Evolutionary conservation across 2,888 invertebrate species (phyloP).

Genomic region (Philhelius pedissequus): DNA sequence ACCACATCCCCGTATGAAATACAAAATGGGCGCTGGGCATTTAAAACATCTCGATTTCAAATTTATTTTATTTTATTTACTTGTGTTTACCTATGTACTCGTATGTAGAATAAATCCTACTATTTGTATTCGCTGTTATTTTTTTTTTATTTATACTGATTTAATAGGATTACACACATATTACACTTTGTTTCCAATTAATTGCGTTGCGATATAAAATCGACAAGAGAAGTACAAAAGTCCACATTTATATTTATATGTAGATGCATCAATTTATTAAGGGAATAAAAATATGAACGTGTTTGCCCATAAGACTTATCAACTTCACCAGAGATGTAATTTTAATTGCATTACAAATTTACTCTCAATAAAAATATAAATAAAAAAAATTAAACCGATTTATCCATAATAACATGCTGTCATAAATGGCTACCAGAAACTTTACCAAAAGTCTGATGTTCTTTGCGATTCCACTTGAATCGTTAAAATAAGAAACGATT

Average conservation of each 20-base stretch:
- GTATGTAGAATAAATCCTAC: no score
- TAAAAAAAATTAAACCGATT: conserved; percentile 17
- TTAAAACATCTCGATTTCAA: not conserved
- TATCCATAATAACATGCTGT: not conserved
- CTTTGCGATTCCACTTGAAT: conserved; percentile 17
- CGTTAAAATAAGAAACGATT: not conserved
- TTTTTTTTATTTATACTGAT: conserved; percentile 17
- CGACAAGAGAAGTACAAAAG: not conserved
- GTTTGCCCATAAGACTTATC: conserved; percentile 26
- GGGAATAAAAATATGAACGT: not conserved
- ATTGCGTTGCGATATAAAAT: conserved; percentile 39
- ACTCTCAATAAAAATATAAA: not conserved
- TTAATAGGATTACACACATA: conserved; percentile 56
- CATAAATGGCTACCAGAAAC: not conserved
- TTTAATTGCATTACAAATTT: conserved; percentile 50
- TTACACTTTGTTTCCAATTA: conserved; percentile 58
- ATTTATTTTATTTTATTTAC: not conserved
- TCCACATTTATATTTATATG: not conserved
- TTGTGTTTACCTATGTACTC: not conserved
- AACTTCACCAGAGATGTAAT: conserved; percentile 44
- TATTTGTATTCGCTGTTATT: not conserved
- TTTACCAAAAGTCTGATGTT: conserved; percentile 3
- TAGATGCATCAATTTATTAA: not conserved
- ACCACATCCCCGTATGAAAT: not conserved
- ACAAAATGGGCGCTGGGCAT: not conserved